Percentiles rank a stretch among this genome's conserved stretches.
Evolutionary conservation across 2,888 invertebrate species (phyloP).

Genomic region (Chrysopilus asiliformis): DNA sequence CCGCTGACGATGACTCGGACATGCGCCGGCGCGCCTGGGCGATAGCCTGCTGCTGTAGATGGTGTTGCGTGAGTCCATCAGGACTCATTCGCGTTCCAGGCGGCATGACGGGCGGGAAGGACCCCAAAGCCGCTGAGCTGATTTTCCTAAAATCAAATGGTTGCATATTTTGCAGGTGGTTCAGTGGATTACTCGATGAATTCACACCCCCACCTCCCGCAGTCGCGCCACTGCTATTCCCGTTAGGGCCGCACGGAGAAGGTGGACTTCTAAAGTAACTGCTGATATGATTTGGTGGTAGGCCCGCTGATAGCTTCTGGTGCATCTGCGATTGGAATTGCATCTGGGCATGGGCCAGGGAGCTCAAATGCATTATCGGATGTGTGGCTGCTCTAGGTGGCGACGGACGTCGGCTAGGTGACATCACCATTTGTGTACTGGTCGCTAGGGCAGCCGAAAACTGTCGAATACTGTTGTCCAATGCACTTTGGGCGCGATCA

Average conservation of each 20-base stretch:
- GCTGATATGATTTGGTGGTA: conserved; percentile 22
- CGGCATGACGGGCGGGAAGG: conserved; percentile 31
- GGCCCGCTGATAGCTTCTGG: conserved; percentile 31
- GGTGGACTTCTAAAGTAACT: conserved; percentile 31
- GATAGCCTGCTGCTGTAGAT: conserved; percentile 29
- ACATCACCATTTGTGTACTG: conserved; percentile 43
- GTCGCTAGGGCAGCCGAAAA: conserved; percentile 4
- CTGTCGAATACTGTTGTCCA: conserved; percentile 5
- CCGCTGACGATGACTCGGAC: conserved; percentile 35
- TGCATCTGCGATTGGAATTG: conserved; percentile 35
- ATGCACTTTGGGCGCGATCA: conserved; percentile 2
- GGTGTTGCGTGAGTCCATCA: conserved; percentile 30
- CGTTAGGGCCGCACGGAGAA: conserved; percentile 19
- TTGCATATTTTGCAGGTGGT: conserved; percentile 87
- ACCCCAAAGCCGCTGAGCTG: conserved; percentile 38
- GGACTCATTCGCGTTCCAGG: conserved; percentile 25
- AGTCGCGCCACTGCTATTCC: conserved; percentile 8
- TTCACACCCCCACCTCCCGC: conserved; percentile 18
- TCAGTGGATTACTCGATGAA: conserved; percentile 54
- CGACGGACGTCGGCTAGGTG: conserved; percentile 53
- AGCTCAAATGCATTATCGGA: conserved; percentile 35
- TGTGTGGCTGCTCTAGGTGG: conserved; percentile 41
- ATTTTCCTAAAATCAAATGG: conserved; percentile 84
- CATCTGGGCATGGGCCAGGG: conserved; percentile 32
- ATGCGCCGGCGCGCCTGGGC: conserved; percentile 39